These are phyloP conservation scores for Enhydra lutris DNA, from an alignment of 2,113 vertebrate species.

Conservation along the genomic window DNA sequence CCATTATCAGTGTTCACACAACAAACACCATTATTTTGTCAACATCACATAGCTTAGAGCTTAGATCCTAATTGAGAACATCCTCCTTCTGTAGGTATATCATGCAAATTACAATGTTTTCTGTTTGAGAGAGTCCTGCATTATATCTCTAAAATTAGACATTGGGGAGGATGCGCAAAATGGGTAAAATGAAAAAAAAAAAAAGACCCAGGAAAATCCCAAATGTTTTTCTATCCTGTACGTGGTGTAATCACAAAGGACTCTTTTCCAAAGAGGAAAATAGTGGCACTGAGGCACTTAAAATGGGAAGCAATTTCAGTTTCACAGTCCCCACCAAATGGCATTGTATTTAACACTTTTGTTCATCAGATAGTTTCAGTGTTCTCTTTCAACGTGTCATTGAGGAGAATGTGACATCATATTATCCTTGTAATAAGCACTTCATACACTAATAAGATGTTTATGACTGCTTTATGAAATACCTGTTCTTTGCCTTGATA, in stretches of 20 bases:
- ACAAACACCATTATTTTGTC: neutral
- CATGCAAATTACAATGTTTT: neutral
- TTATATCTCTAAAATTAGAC: neutral
- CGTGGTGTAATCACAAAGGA: neutral
- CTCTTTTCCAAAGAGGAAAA: neutral
- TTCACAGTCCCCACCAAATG: neutral
- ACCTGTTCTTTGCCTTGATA: neutral
- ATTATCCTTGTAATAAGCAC: neutral
- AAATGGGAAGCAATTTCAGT: neutral
- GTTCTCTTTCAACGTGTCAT: neutral
- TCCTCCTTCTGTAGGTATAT: neutral
- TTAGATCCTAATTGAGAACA: neutral
- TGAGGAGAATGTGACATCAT: neutral
- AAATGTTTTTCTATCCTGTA: neutral
- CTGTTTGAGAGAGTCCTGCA: neutral
- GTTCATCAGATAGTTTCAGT: neutral
- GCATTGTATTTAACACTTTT: neutral
- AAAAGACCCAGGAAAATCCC: neutral
- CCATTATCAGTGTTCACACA: neutral
- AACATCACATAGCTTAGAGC: neutral
- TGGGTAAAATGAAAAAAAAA: neutral
- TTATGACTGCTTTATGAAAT: conserved; percentile 16
- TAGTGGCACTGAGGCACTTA: neutral
- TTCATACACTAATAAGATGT: neutral
- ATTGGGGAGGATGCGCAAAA: neutral